Conservation (phyloP, 2,888 invertebrate genomes). For the Dryomyza anilis region DNA sequence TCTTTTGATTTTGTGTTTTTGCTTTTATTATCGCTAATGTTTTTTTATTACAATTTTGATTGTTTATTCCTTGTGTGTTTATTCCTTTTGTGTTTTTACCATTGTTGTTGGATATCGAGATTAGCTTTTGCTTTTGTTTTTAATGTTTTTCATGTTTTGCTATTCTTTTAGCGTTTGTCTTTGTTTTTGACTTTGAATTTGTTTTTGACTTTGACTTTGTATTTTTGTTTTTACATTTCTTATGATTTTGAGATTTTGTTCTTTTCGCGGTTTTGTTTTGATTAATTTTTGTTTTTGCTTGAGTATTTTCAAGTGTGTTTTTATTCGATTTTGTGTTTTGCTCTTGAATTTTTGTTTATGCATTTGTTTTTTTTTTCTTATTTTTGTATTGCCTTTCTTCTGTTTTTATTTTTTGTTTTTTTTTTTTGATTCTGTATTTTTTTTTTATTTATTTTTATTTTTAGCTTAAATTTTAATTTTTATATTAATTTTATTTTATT, state of each 20-base stretch:
- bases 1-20: too few relatives aligned
- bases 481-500: not conserved
- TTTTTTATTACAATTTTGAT: too few relatives aligned
- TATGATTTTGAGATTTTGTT: not conserved
- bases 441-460: not conserved
- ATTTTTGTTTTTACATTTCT: not conserved
- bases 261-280: not conserved
- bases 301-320: not conserved
- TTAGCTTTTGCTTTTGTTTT: not conserved
- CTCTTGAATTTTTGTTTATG: not conserved
- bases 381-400: not conserved
- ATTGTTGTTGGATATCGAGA: not conserved
- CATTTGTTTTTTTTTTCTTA: not conserved
- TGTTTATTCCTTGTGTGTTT: not conserved
- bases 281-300: not conserved
- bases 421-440: not conserved
- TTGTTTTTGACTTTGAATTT: not conserved
- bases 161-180: not conserved
- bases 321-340: not conserved
- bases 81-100: not conserved
- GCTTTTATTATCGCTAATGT: too few relatives aligned
- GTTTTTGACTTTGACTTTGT: not conserved
- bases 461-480: not conserved
- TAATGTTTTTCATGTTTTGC: not conserved
- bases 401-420: not conserved